A percentile compares a stretch with the other conserved stretches of the same genome.
Evolutionary conservation across 1,140 invertebrate species (phyloP).

Genomic region (Antheraea mylitta): DNA sequence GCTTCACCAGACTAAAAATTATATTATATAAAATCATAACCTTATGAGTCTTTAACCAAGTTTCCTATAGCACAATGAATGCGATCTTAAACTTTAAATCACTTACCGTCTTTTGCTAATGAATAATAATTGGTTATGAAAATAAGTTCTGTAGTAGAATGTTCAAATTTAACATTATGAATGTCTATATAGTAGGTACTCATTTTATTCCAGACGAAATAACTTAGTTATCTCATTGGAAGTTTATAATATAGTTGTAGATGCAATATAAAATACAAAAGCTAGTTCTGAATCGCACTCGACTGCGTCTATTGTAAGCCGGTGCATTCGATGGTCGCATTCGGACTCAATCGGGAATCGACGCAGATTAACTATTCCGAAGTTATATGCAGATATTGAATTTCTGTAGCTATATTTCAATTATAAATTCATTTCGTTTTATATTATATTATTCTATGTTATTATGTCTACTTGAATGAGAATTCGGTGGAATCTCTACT

Average conservation of each 20-base stretch:
- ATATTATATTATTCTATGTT: no score
- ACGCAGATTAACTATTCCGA: slow-evolving; percentile 66
- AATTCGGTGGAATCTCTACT: no score
- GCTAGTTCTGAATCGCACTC: slow-evolving; percentile 16
- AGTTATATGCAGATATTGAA: slow-evolving; percentile 51
- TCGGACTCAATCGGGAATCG: slow-evolving; percentile 65
- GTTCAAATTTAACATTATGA: no score
- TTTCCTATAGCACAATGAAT: no score
- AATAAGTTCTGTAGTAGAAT: no score
- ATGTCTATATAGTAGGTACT: background rate
- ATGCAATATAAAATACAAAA: slow-evolving; percentile 9
- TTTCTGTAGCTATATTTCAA: slow-evolving; percentile 28
- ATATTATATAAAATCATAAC: no score
- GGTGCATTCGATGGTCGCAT: slow-evolving; percentile 43
- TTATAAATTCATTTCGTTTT: background rate
- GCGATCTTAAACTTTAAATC: no score
- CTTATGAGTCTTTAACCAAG: no score
- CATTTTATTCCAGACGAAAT: background rate
- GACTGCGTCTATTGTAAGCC: slow-evolving; percentile 58
- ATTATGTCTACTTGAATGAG: no score
- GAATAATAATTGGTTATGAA: no score
- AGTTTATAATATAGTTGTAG: background rate
- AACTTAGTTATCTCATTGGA: background rate
- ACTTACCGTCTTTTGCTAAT: no score
- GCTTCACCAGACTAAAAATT: no score